phyloP scores from a whole-genome alignment of 64 coral and sea anemone genomes.

The Montipora capricornis region DNA sequence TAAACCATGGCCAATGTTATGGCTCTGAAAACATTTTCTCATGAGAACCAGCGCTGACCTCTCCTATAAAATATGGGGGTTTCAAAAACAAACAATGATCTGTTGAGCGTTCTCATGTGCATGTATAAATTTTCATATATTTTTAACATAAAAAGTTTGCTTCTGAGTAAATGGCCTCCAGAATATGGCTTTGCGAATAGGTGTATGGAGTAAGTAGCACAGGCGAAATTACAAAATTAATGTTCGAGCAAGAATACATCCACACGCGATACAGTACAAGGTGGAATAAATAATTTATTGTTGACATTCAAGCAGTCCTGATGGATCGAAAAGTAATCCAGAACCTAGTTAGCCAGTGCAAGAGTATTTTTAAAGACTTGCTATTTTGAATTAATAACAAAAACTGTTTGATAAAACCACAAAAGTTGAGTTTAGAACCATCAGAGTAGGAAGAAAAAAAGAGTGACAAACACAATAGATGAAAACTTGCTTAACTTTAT shows the following conservation, averaged over 20 bases:
- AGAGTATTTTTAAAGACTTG: slow-evolving; percentile 5
- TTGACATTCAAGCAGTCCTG: slow-evolving; percentile 29
- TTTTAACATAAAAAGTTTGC: not conserved
- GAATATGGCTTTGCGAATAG: not conserved
- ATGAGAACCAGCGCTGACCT: not conserved
- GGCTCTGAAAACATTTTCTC: not conserved
- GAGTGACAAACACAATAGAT: not conserved
- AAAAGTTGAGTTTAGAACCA: not conserved
- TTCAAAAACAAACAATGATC: not conserved
- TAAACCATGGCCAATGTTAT: not conserved
- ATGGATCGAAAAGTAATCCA: slow-evolving; percentile 50
- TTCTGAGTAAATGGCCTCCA: not conserved
- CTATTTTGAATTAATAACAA: not conserved
- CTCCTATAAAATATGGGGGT: not conserved
- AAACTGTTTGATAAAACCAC: not conserved
- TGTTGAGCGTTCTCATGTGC: not conserved
- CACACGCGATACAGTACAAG: slow-evolving; percentile 44
- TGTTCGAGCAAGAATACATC: not conserved
- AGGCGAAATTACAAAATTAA: not conserved
- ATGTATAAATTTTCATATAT: not conserved
- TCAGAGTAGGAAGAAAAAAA: not conserved
- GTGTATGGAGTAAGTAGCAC: not conserved
- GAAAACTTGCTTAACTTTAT: not conserved
- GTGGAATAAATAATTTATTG: slow-evolving; percentile 55
- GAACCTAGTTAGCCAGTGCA: slow-evolving; percentile 2